Evolutionary conservation across 2,888 invertebrate genomes (phyloP), one percentile per base, ranked within the genome.

Genomic region (Pardosa pseudoannulata): DNA sequence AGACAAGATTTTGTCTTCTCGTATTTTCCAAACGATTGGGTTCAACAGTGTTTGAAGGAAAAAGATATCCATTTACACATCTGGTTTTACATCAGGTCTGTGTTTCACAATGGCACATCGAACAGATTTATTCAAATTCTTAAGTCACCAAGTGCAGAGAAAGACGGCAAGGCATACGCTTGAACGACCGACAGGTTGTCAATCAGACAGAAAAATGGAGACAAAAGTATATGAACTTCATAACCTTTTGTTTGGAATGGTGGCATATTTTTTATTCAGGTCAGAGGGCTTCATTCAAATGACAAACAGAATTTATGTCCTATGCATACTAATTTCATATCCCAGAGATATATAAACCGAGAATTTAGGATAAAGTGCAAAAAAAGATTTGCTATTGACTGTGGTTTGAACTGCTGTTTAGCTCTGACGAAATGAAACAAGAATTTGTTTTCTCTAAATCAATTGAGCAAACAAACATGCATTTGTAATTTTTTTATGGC

Each of bases 191-290:
- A 23, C 56, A 23, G 23, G 56, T 23, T 56, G 56, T 56, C 56
- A 56, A 56, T 56, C 56, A 56, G 19, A 16, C 1, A 16, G 56
- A 19, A 16, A 56, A 56, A 23, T 23, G 56, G 56, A 56, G 56
- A 56, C 56, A 56, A 19, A 56, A 56, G 56, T 23, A 19, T 56
- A 56, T 56, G 56, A 56, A 56, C 56, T 56, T 56, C 23, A 56
- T 56, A 56, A 56, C 56, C 56, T 56, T 56, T 56, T 56, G 23
- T 56, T 56, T 23, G 5, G 1, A 2, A 23, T 23, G 56, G 19
- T 56, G 56, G 23, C 56, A 56, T 23, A 56, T 56, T 56, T 46
- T 56, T 56, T 23, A 56, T 23, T 56, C 19, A 23, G 56, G 56
- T 56, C 56, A 56, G 3, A 56, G 19, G 56, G 56, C 56, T 23